phyloP scores from a whole-genome alignment of 2,888 invertebrate species.

The Shargacucullia verbasci region DNA sequence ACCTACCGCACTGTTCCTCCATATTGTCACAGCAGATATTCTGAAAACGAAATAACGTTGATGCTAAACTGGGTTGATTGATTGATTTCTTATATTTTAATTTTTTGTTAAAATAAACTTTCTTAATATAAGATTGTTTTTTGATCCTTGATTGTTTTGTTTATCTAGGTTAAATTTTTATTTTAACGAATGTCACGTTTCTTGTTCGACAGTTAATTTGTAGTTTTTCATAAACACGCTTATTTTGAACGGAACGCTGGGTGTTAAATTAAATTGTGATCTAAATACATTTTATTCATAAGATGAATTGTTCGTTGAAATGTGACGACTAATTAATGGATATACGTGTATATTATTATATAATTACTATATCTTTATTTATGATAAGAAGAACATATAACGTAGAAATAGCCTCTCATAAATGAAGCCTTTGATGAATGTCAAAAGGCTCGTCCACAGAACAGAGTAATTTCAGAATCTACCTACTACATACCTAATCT shows the following conservation, averaged over 20 bases:
- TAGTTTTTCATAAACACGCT: conserved; percentile 28
- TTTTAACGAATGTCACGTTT: neutral
- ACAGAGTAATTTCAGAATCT: too few species aligned
- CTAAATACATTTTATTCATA: conserved; percentile 38
- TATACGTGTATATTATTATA: conserved; percentile 12
- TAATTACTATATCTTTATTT: too few species aligned
- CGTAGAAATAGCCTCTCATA: too few species aligned
- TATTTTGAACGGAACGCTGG: conserved; percentile 17
- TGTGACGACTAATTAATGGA: conserved; percentile 29
- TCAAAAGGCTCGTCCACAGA: too few species aligned
- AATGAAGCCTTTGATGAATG: too few species aligned
- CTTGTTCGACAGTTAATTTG: conserved; percentile 20
- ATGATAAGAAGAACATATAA: too few species aligned
- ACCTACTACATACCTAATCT: too few species aligned
- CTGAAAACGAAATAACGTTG: neutral
- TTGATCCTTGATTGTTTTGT: conserved; percentile 12
- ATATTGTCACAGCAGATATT: conserved; percentile 23
- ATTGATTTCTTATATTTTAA: neutral
- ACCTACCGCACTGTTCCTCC: conserved; percentile 56
- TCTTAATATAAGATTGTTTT: neutral
- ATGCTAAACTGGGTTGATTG: neutral
- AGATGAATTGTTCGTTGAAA: conserved; percentile 45
- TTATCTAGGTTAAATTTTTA: conserved; percentile 17
- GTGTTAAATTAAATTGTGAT: conserved; percentile 38
- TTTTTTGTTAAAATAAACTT: neutral